Base-by-base conservation (phyloP, 1,140 invertebrate species). In the Oreohelix idahoensis region DNA sequence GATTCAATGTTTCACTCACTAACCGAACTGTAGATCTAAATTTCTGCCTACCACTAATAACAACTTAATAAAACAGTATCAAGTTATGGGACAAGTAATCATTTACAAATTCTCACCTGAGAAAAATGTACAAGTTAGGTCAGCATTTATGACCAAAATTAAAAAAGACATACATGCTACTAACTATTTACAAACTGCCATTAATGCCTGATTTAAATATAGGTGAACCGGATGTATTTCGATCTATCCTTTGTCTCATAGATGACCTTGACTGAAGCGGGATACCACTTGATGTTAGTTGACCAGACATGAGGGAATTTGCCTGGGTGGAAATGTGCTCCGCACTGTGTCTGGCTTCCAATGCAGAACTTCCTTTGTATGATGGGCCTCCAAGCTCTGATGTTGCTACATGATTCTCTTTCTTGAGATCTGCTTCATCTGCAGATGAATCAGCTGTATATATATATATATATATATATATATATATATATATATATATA, bases 271-370 rank as follows among this genome's bases (percentile, higher is more conserved):
- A n/a, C 53, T 36, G 42, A 15, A 66, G 77, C 53, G 36, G 51
- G 77, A 58, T 11, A n/a, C 77, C 77, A n/a, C 69, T 79, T 32
- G 38, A 26, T 35, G 53, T 26, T 0, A 79, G 53, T 15, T 69
- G 51, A 42, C 58, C 77, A 1, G 77, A 29, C 42, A 77, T 77
- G 42, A 77, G 75, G 26, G 75, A 77, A 42, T 77, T 51, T 23
- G 49, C 32, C 32, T 77, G 13, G n/a, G 49, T 45, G 11, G 75
- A 53, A 35, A 77, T 77, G 49, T 53, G 11, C 11, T 39, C 38
- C 1, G 39, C 42, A 15, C 15, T 5, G 10, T 58, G 8, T 26
- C 20, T 10, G 26, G 51, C 10, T 15, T 26, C 20, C 23, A 20
- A 26, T 26, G 10, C 26, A 5, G 26, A 58, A 11, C 20, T 20